Evolutionary conservation across 2,113 vertebrate species (phyloP), one percentile per base, ranked within the genome.

Genomic region (Bothrops jararaca): DNA sequence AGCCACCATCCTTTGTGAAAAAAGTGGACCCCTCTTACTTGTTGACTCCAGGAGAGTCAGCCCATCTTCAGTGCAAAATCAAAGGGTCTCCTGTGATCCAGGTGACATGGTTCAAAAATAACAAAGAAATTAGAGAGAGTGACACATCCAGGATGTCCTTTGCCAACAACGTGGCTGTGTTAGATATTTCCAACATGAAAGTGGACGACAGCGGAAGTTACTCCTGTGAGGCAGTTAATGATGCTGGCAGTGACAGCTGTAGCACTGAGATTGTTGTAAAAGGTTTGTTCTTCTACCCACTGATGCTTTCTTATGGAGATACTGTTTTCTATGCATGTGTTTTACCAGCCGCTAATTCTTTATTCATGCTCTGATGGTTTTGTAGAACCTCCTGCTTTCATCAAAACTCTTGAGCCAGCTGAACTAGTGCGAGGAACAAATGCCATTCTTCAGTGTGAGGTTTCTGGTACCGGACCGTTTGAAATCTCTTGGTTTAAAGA

Each of bases 401-500:
- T 98, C 97, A 99, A 98, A 98, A 98, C 98, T 42, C 97, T 99
- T 91, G 98, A 99, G 97, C 98, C 98, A 22, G 95, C 98, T 93
- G 99, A 99, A 94, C 97, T 98, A 94, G 98, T 99, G 86, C 99
- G 98, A 96, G 99, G 99, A 97, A 93, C 96, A 86, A 97, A 98
- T 86, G 97, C 98, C 69, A 53, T 98, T 26, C 97, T 99, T 96
- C 98, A 99, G 92, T 99, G 99, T 96, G 98, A 99, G 96, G 95
- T 99, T 92, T 95, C 98, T 92, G 99, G 99, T 94, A 99, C 98
- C 22, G 97, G 98, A 95, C 99, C 99, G 0, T 99, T 99, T 98
- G 99, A 99, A 95, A 98, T 99, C 97, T 98, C 96, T 95, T 99
- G 99, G 99, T 98, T 98, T 94, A 99, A 99, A 97, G 98, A 99